phyloP scores from a whole-genome alignment of 2,888 invertebrate species.

The Heliconius ethilla region DNA sequence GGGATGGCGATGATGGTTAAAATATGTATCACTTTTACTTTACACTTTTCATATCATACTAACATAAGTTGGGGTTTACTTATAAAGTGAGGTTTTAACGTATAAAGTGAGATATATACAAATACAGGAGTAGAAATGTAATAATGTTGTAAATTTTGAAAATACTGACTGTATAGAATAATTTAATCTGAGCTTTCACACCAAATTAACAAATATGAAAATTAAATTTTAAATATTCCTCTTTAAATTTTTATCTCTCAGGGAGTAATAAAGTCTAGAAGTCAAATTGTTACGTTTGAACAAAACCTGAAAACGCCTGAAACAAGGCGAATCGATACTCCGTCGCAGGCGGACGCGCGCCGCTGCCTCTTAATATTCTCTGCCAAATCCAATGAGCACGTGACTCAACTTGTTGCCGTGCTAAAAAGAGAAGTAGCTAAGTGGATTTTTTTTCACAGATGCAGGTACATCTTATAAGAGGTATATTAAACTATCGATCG shows the following conservation, averaged over 20 bases:
- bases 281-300: slow-evolving; percentile 60
- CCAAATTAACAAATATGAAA: background rate
- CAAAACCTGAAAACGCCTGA: slow-evolving; percentile 57
- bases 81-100: background rate
- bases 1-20: background rate
- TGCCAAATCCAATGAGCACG: slow-evolving; percentile 73
- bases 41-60: background rate
- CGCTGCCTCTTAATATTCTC: slow-evolving; percentile 72
- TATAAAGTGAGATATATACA: background rate
- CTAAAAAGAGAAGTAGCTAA: slow-evolving; percentile 43
- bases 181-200: background rate
- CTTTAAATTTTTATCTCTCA: background rate
- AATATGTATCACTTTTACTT: background rate
- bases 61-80: background rate
- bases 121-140: background rate
- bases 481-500: slow-evolving; percentile 7
- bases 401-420: slow-evolving; percentile 80
- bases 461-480: slow-evolving; percentile 16
- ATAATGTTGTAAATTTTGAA: background rate
- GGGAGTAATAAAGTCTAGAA: slow-evolving; percentile 48
- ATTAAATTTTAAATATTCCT: background rate
- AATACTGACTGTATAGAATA: background rate
- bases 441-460: slow-evolving; percentile 27
- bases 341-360: slow-evolving; percentile 73
- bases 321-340: slow-evolving; percentile 75